phyloP scores from a whole-genome alignment of 2,113 vertebrate genomes.

The Charadrius vociferus region DNA sequence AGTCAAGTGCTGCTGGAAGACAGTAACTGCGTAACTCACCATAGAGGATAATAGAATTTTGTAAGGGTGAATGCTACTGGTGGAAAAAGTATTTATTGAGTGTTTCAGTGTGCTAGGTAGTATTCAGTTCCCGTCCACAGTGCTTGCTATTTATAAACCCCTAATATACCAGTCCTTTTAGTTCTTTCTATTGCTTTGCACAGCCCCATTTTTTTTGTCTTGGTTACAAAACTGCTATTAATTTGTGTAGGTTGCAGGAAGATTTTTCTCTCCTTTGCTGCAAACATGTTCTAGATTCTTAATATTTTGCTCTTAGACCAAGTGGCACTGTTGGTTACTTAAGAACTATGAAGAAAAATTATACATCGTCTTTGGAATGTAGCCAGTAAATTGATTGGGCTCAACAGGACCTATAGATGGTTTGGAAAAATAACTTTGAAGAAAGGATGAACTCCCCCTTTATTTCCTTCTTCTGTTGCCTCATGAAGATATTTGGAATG shows the following conservation, averaged over 20 bases:
- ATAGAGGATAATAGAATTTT: neutral
- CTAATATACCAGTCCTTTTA: neutral
- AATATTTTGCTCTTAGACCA: neutral
- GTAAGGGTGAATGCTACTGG: neutral
- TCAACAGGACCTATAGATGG: neutral
- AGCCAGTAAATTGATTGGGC: neutral
- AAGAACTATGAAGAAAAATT: neutral
- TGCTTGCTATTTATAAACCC: neutral
- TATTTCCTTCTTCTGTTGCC: neutral
- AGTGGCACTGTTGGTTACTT: neutral
- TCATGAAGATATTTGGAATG: slow-evolving; percentile 3
- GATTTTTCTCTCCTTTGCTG: neutral
- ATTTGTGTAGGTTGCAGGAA: neutral
- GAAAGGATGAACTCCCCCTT: neutral
- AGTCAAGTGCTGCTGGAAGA: neutral
- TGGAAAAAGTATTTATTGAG: neutral
- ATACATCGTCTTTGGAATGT: neutral
- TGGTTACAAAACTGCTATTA: neutral
- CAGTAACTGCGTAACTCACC: neutral
- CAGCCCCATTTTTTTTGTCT: neutral
- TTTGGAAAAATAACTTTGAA: neutral
- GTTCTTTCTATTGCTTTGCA: neutral
- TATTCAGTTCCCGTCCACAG: neutral
- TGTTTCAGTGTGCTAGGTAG: neutral
- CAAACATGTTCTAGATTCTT: neutral